Evolutionary conservation across 2,888 invertebrate genomes (phyloP).

Genomic region (Ariolimax columbianus): DNA sequence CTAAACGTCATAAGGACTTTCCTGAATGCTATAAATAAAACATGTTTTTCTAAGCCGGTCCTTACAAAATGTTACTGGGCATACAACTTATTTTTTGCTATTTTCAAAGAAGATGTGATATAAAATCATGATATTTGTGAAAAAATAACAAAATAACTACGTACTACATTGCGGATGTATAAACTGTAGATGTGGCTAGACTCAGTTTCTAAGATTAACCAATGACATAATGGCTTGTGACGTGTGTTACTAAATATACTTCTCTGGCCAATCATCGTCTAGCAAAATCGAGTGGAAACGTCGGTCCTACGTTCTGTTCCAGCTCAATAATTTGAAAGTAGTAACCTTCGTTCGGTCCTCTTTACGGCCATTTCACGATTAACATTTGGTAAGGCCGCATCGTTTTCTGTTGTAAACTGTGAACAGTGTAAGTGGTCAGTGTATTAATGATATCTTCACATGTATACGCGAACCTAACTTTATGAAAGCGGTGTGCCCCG

Average conservation of each 20-base stretch:
- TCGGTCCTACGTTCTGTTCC: slow-evolving; percentile 14
- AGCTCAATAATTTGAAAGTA: no score
- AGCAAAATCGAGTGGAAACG: slow-evolving; percentile 25
- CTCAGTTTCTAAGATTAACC: slow-evolving; percentile 26
- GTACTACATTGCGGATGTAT: slow-evolving; percentile 5
- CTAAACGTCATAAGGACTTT: no score
- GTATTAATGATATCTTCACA: background rate
- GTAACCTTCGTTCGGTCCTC: no score
- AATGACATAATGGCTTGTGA: slow-evolving; percentile 1
- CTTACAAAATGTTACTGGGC: no score
- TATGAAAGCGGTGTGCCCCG: no score
- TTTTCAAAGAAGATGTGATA: no score
- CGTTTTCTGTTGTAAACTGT: background rate
- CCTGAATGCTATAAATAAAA: no score
- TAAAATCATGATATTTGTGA: background rate
- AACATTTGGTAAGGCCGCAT: background rate
- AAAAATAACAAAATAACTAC: background rate
- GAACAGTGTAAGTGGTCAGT: background rate
- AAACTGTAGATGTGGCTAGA: background rate
- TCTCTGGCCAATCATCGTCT: slow-evolving; percentile 1
- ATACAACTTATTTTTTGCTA: no score
- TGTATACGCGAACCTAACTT: no score
- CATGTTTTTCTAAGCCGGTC: no score
- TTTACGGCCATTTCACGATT: no score
- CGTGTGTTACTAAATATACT: background rate